Evolutionary conservation across 53 echinoderm and acorn worm genomes (phyloP), one percentile per base, ranked within the genome.

Genomic region (Actinopyga echinites): DNA sequence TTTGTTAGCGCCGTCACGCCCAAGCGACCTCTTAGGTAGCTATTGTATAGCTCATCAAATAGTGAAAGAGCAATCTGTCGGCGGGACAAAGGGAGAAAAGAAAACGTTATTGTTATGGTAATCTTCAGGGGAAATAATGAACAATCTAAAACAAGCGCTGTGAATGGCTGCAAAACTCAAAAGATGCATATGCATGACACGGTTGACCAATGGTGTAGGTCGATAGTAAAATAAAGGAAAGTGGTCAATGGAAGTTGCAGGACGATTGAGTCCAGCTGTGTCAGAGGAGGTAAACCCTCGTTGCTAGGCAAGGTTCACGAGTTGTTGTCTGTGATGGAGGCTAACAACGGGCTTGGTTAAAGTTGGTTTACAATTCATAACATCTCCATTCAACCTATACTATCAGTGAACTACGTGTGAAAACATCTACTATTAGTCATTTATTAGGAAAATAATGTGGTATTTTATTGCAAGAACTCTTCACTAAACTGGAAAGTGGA

Each of bases 311-410:
- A 68, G 68, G 13, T 36, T 9, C 13, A 34, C 13, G 68, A 68
- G 68, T 68, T 68, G 68, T 68, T 68, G 34, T 68, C 68, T 68
- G 68, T 68, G 68, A 68, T 68, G 68, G 15, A 68, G 21, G 68
- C 38, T 68, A 68, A 68, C 68, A n/a, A 68, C 68, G 38, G 9
- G n/a, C 10, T 1, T 17, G 68, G 68, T 68, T 30, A 33, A 68
- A 68, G 68, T 38, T 68, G 32, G 68, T 68, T 68, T 68, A 68
- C 68, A 68, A 68, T 68, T 68, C 31, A 68, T 68, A 68, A 68
- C 68, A 68, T 10, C 38, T 8, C 68, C 68, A 68, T 68, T 68
- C n/a, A n/a, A n/a, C n/a, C n/a, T n/a, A n/a, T 68, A 38, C 34
- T 36, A 30, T 20, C 3, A 22, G 68, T 38, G 68, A 68, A 68